Base-by-base conservation (phyloP, 1,140 invertebrate genomes). In the Brachionus paranguensis region DNA sequence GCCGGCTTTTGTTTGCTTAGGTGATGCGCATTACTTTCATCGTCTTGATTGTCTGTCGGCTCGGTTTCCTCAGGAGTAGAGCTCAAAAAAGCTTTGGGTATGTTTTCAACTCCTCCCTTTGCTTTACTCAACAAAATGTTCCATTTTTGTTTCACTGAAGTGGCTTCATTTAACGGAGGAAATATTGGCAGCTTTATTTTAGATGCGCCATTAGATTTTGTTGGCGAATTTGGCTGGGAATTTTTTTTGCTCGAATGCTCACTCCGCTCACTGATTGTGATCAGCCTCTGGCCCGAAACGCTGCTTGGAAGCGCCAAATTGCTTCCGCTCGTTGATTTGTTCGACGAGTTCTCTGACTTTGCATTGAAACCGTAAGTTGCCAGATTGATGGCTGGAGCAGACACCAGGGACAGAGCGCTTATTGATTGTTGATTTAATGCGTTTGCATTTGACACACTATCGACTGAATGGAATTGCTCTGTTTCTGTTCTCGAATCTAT, bases 101-200 rank as follows among this genome's bases (percentile, higher is more conserved):
- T 81, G 37, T 81, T 81, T 47, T 81, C 78, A 20, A 81, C 78
- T 3, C 78, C 78, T 10, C 78, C 78, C 45, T 81, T 81, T 2
- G 78, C 78, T 81, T 81, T 81, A 8, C 78, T 81, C 20, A 81
- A 47, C 1, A 81, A 17, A 81, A 81, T 81, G 24, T 68, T 81
- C 78, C 78, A 81, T 68, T 81, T 81, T 68, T 81, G 78, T 47
- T 81, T 81, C 6, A 81, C 78, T n/a, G 78, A 81, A 64, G 78
- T 81, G 5, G 78, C 78, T 64, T 81, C 78, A 50, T 27, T 81
- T 27, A 81, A 6, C 5, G 78, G 78, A 4, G 78, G 78, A 11
- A 81, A 64, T 20, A 64, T 37, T 20, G 78, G 78, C 2, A 81
- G 37, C 27, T 81, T 65, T 81, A 14, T 60, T n/a, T 29, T 14